phyloP scores from a whole-genome alignment of 1,140 invertebrate species.

The Pseudomyrmex cubaensis region DNA sequence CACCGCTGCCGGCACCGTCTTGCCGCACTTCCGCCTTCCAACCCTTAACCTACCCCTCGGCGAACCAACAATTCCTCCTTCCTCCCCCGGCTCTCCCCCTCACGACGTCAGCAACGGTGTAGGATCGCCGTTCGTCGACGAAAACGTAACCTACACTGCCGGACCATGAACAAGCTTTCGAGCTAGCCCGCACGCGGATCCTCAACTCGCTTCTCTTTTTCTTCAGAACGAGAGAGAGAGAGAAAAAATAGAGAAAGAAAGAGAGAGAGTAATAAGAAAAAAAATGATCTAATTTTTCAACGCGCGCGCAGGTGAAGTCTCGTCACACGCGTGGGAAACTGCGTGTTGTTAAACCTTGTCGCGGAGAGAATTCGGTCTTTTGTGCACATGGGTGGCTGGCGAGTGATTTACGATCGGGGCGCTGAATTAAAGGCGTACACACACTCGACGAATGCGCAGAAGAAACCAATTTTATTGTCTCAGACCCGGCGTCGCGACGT shows the following conservation, averaged over 20 bases:
- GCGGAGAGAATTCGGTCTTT: neutral
- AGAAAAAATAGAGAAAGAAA: no score
- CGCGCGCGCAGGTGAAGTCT: neutral
- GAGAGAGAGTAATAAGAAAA: neutral
- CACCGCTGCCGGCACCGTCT: slow-evolving; percentile 70
- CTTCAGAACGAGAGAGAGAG: neutral
- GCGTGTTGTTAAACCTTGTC: slow-evolving; percentile 44
- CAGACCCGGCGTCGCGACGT: slow-evolving; percentile 6
- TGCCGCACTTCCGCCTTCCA: slow-evolving; percentile 78
- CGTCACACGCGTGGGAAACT: neutral
- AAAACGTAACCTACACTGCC: slow-evolving; percentile 67
- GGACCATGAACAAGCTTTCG: slow-evolving; percentile 21
- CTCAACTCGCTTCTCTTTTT: neutral
- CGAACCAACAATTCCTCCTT: slow-evolving; percentile 67
- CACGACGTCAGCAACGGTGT: slow-evolving; percentile 66
- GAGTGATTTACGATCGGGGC: slow-evolving; percentile 28
- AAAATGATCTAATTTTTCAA: slow-evolving; percentile 24
- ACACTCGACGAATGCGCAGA: neutral
- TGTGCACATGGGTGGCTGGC: neutral
- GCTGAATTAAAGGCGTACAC: slow-evolving; percentile 29
- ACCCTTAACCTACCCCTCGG: slow-evolving; percentile 76
- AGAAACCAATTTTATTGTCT: slow-evolving; percentile 45
- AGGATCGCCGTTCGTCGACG: slow-evolving; percentile 66
- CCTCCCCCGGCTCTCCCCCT: slow-evolving; percentile 26
- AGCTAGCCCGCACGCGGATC: slow-evolving; percentile 16